Base-by-base conservation (phyloP, 2,797 vertebrate species). In the Lophura swinhoii region DNA sequence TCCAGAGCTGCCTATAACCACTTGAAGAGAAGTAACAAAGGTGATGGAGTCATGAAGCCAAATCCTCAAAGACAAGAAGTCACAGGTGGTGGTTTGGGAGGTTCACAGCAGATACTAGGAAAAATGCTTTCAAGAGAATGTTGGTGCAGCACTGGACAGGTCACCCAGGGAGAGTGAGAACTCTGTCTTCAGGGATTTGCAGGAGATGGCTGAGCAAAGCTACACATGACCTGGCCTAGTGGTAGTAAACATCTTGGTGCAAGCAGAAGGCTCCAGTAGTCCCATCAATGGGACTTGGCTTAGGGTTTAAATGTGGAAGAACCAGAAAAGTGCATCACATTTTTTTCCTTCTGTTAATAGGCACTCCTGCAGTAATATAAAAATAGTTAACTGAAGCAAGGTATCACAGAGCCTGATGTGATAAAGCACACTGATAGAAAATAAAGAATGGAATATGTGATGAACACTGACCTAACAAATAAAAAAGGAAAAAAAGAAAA, bases 331-430 rank as follows among this genome's bases (percentile, higher is more conserved):
- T 20, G 13, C 8, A 5, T 21, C 41, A 9, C 33, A 29, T 39
- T n/a, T 14, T 33, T 24, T 39, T 63, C 69, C 71, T 70, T 53
- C 75, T 44, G 11, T 70, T 15, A 75, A 53, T 51, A 75, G 41
- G 58, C 31, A 91, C 78, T 74, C 84, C 93, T 81, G 80, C 91
- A 78, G 31, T 79, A 58, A 70, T 86, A 78, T 93, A 87, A 94
- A 93, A 95, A 93, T 81, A 96, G 67, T 63, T 89, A 94, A 87
- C 49, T 85, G 70, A 87, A 92, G 84, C 76, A 91, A 94, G 84
- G 82, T 67, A 79, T 91, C 79, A 70, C 67, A 70, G 70, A 93
- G 26, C n/a, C 44, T 91, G 78, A 73, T 37, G 67, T 87, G 55
- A 87, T 80, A 88, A 90, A 48, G 35, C 12, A 63, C 28, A 41